These are phyloP conservation scores for Macrotis lagotis DNA, from an alignment of 2,113 vertebrate species.

Conservation along the genomic window DNA sequence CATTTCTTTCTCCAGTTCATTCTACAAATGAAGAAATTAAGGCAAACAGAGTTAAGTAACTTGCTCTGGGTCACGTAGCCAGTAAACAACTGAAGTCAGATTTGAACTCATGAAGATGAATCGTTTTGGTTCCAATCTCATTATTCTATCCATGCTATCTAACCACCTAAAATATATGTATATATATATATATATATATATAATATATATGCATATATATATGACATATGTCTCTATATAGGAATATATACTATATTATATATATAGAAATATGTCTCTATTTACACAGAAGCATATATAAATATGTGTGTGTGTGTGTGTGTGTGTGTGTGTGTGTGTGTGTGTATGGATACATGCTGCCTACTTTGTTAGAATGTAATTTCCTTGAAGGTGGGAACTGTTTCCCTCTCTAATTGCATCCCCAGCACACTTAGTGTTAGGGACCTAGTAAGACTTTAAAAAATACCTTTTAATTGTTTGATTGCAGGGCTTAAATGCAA, in stretches of 20 bases:
- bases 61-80: not conserved
- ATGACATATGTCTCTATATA: no score
- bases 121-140: not conserved
- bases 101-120: not conserved
- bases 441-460: not conserved
- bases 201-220: no score
- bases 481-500: not conserved
- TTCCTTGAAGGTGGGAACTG: not conserved
- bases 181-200: no score
- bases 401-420: not conserved
- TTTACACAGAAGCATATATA: no score
- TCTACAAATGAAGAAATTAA: no score
- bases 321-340: no score
- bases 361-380: not conserved
- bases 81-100: not conserved
- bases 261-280: no score
- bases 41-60: not conserved
- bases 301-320: no score
- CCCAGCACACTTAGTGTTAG: not conserved
- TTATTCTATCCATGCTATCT: not conserved
- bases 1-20: no score
- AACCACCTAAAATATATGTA: not conserved
- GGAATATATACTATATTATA: no score
- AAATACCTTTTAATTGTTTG: not conserved
- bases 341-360: not conserved